Evolutionary conservation across 2,797 vertebrate genomes (phyloP).

Genomic region (Enoplosus armatus): DNA sequence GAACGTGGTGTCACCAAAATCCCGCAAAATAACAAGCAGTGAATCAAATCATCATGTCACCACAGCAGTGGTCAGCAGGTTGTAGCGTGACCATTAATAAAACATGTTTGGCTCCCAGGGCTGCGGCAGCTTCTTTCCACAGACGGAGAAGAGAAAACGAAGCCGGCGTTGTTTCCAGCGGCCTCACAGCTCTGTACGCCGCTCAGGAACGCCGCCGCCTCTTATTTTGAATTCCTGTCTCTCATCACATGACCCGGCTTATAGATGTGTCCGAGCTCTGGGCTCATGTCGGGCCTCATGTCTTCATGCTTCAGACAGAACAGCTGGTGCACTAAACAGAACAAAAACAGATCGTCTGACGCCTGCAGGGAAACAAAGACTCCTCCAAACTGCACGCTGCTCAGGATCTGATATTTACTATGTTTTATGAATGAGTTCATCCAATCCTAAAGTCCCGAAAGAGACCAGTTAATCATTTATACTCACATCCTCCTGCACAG

Average conservation of each 20-base stretch:
- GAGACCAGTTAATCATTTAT: not conserved
- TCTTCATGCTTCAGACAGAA: constrained; percentile 54
- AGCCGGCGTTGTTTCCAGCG: not conserved
- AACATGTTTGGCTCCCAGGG: not conserved
- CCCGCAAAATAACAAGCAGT: too few species aligned
- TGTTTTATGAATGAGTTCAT: constrained; percentile 2
- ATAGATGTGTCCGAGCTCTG: constrained; percentile 45
- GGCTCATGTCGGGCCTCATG: constrained; percentile 54
- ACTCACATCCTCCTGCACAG: not conserved
- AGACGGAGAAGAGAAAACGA: not conserved
- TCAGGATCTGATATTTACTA: not conserved
- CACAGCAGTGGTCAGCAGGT: too few species aligned
- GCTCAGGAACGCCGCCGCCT: constrained; percentile 40
- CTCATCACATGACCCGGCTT: constrained; percentile 66
- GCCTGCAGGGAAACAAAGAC: constrained; percentile 27
- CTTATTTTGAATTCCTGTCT: constrained; percentile 74
- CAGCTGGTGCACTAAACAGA: constrained; percentile 59
- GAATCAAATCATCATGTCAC: too few species aligned
- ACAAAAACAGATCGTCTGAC: constrained; percentile 45
- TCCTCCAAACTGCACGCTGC: not conserved
- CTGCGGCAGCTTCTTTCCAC: constrained; percentile 1
- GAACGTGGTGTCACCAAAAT: too few species aligned
- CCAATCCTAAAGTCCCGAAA: not conserved
- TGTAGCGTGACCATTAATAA: too few species aligned
- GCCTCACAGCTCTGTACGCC: constrained; percentile 26